A percentile compares a stretch with the other conserved stretches of the same genome.
These are phyloP conservation scores for Trichopoda pennipes DNA, from an alignment of 2,888 invertebrate species.

Conservation along the genomic window DNA sequence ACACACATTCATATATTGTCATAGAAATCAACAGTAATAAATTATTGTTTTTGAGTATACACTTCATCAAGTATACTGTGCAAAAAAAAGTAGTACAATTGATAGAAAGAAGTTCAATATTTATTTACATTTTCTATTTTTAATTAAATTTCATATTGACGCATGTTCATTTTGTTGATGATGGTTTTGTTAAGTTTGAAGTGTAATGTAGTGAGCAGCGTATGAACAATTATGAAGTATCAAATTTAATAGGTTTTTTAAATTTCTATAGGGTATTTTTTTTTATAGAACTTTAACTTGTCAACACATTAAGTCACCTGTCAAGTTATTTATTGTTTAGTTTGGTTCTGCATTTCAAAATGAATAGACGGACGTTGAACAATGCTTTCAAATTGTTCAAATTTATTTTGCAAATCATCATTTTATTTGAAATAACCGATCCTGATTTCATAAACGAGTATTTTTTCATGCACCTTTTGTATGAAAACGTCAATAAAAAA, in stretches of 20 bases:
- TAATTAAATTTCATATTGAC: conserved; percentile 48
- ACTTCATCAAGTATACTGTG: conserved; percentile 5
- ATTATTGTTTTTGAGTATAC: conserved; percentile 19
- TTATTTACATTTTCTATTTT: conserved; percentile 44
- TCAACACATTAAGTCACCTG: too few species aligned
- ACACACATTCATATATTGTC: neutral
- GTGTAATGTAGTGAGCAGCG: conserved; percentile 24
- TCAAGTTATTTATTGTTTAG: too few species aligned
- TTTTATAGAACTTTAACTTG: too few species aligned
- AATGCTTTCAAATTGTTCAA: too few species aligned
- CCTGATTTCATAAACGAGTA: too few species aligned
- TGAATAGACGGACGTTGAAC: too few species aligned
- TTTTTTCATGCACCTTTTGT: too few species aligned
- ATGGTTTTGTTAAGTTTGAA: conserved; percentile 10
- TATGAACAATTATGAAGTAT: conserved; percentile 36
- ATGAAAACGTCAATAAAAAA: too few species aligned
- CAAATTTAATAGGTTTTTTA: conserved; percentile 43
- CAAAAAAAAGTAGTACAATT: neutral
- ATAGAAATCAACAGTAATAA: conserved; percentile 30
- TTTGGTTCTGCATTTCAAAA: too few species aligned
- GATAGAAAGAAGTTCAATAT: conserved; percentile 28
- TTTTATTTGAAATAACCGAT: too few species aligned
- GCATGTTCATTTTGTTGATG: conserved; percentile 28
- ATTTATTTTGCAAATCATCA: too few species aligned
- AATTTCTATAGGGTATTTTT: too few species aligned